Evolutionary conservation across 2,113 vertebrate species (phyloP).

Genomic region (Labeo rohita): DNA sequence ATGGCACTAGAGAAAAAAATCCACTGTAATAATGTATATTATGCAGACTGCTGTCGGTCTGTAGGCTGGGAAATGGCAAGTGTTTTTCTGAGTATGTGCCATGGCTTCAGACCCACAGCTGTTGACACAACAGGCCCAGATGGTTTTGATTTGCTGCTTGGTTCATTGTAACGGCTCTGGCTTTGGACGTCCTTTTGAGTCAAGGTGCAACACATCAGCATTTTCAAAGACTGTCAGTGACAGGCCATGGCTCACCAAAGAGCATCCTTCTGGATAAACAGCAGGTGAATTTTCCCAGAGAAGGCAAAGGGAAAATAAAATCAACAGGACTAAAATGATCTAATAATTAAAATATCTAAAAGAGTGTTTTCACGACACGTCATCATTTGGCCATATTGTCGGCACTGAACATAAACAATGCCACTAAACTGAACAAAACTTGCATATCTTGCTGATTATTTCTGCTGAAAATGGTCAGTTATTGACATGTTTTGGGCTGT

Average conservation of each 20-base stretch:
- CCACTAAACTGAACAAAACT: too few relatives aligned
- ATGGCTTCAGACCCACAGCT: constrained; percentile 25
- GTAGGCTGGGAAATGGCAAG: not conserved
- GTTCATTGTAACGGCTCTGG: constrained; percentile 13
- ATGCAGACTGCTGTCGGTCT: not conserved
- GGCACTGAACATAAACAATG: too few relatives aligned
- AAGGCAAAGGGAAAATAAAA: not conserved
- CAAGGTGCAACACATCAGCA: not conserved
- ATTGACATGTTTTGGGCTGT: too few relatives aligned
- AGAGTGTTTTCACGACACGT: too few relatives aligned
- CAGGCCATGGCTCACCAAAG: not conserved
- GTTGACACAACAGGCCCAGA: constrained; percentile 39
- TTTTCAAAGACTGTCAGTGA: not conserved
- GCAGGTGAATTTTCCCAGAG: not conserved
- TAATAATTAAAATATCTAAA: not conserved
- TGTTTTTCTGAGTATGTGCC: not conserved
- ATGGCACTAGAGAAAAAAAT: not conserved
- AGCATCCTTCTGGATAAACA: not conserved
- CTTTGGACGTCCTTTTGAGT: constrained; percentile 16
- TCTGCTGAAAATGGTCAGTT: too few relatives aligned
- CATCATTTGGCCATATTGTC: too few relatives aligned
- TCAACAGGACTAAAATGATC: not conserved
- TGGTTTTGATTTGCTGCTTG: constrained; percentile 35
- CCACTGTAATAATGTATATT: not conserved
- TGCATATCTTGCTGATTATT: too few relatives aligned